Conservation (phyloP, 2,888 invertebrate genomes). For the Tinea semifulvella region DNA sequence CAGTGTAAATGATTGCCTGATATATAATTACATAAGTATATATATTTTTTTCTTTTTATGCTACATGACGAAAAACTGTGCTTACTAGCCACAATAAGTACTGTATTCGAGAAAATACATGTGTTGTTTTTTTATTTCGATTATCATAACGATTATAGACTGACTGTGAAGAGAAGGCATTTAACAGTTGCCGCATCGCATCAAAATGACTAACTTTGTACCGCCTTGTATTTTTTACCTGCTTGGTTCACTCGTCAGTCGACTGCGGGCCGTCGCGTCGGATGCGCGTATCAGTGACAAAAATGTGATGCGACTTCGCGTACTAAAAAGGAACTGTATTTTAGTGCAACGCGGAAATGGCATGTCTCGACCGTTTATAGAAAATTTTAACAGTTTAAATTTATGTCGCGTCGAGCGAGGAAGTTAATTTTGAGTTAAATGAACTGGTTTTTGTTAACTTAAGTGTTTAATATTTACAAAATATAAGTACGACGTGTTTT, state of each 20-base stretch:
- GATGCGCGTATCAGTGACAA: not conserved
- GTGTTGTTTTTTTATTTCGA: no score
- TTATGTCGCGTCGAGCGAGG: slow-evolving; percentile 2
- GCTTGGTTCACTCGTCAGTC: not conserved
- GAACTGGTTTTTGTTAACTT: not conserved
- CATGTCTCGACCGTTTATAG: slow-evolving; percentile 7
- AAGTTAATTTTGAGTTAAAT: slow-evolving; percentile 4
- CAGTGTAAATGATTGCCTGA: no score
- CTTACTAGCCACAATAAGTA: no score
- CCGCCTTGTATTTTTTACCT: not conserved
- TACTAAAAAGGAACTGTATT: not conserved
- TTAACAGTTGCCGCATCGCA: not conserved
- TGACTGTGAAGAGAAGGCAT: no score
- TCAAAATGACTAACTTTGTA: slow-evolving; percentile 1
- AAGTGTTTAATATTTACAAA: slow-evolving; percentile 33
- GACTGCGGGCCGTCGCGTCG: not conserved
- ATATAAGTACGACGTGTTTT: slow-evolving; percentile 42
- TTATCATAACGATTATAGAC: no score
- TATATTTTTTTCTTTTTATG: no score
- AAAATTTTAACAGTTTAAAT: not conserved
- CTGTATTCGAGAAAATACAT: no score
- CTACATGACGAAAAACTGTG: no score
- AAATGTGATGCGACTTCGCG: not conserved
- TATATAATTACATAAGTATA: no score
- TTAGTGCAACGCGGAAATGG: slow-evolving; percentile 3